These are phyloP conservation scores for Sus cebifrons DNA, from an alignment of 2,797 vertebrate species.

Conservation along the genomic window DNA sequence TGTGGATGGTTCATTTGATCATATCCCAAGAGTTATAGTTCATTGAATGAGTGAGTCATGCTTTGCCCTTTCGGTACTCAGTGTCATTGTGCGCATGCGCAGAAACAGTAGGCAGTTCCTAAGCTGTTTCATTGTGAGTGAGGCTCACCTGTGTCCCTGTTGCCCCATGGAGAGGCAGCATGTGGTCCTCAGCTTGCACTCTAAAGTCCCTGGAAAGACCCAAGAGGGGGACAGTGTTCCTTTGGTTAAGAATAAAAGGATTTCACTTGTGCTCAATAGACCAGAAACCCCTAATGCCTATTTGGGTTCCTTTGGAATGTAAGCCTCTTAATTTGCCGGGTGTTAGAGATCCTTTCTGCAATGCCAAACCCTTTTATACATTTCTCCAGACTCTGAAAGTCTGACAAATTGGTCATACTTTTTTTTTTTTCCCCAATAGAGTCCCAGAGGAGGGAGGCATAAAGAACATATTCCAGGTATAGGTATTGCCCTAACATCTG, in stretches of 20 bases:
- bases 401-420: not conserved
- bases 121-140: not conserved
- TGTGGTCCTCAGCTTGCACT: not conserved
- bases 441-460: not conserved
- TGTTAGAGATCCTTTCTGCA: not conserved
- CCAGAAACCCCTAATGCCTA: not conserved
- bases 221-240: not conserved
- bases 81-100: not conserved
- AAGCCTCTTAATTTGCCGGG: not conserved
- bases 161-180: not conserved
- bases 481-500: not conserved
- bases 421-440: not conserved
- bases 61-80: not conserved
- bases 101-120: not conserved
- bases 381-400: slow-evolving; percentile 39
- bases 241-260: not conserved
- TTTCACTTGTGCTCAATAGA: not conserved
- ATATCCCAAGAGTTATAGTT: not conserved
- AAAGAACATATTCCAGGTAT: not conserved
- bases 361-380: not conserved
- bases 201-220: not conserved
- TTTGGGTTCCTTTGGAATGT: not conserved
- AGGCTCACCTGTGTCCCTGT: not conserved
- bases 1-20: not conserved
- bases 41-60: not conserved